Percentiles rank a stretch among this genome's conserved stretches.
These are phyloP conservation scores for Cryptoblepharus egeriae DNA, from an alignment of 2,797 vertebrate genomes.

Conservation along the genomic window DNA sequence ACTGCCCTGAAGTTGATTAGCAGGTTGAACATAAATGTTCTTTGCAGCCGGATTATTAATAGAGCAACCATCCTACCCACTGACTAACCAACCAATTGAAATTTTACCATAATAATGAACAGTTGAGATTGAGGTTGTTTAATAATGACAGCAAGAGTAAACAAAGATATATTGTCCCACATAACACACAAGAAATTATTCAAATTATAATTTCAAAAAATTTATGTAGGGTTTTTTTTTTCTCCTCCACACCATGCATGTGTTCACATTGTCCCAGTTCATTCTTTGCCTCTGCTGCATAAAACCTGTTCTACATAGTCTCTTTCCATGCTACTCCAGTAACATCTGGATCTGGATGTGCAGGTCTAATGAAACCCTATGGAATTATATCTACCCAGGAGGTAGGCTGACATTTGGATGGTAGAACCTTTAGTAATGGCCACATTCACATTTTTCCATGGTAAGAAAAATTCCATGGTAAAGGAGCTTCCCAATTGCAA, in stretches of 20 bases:
- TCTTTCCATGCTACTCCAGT: neutral
- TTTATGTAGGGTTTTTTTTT: neutral
- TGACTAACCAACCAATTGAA: neutral
- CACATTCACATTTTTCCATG: neutral
- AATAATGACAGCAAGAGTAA: neutral
- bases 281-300: neutral
- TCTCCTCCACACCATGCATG: neutral
- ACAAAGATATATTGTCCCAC: neutral
- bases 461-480: neutral
- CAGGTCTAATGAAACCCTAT: neutral
- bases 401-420: neutral
- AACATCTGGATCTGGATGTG: neutral
- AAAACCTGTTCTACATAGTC: neutral
- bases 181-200: neutral
- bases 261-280: neutral
- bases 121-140: neutral
- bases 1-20: neutral
- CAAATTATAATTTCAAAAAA: neutral
- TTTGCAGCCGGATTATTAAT: neutral
- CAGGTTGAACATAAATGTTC: neutral
- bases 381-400: neutral
- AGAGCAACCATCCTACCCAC: neutral
- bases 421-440: neutral
- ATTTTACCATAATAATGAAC: neutral
- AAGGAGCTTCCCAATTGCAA: neutral